Percentiles rank a stretch among this genome's conserved stretches.
Conservation (phyloP, 1,140 invertebrate genomes). For the Saxidomus purpurata region DNA sequence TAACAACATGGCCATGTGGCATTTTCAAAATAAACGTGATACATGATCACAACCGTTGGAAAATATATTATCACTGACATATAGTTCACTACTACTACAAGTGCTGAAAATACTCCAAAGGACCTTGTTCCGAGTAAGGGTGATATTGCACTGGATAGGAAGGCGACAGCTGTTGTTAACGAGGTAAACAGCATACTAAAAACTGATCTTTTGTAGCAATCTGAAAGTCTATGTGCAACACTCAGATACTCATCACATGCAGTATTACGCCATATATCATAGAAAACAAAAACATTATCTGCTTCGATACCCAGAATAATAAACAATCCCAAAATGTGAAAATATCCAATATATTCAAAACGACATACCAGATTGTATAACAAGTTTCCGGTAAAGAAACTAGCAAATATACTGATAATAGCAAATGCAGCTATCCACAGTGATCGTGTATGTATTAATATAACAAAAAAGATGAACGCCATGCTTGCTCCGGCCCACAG, state of each 20-base stretch:
- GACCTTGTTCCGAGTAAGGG: conserved; percentile 74
- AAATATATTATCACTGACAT: conserved; percentile 79
- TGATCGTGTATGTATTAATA: conserved; percentile 74
- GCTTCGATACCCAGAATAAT: conserved; percentile 78
- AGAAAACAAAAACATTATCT: conserved; percentile 78
- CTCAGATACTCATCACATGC: conserved; percentile 56
- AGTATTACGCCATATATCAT: conserved; percentile 74
- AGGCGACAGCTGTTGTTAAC: conserved; percentile 77
- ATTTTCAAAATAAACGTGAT: conserved; percentile 71
- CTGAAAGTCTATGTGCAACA: conserved; percentile 72
- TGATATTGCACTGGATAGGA: conserved; percentile 73
- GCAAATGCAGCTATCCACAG: conserved; percentile 70
- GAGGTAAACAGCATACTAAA: conserved; percentile 77
- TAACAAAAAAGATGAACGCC: conserved; percentile 75
- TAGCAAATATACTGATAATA: conserved; percentile 70
- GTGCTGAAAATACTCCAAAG: conserved; percentile 79
- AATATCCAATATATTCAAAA: conserved; percentile 66
- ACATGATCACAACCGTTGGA: conserved; percentile 77
- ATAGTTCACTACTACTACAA: conserved; percentile 79
- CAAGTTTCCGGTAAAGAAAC: conserved; percentile 73
- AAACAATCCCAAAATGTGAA: conserved; percentile 77
- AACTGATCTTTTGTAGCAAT: conserved; percentile 68
- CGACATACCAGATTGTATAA: conserved; percentile 68
- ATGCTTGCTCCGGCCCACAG: conserved; percentile 72
- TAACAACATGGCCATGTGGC: conserved; percentile 55